Base-by-base conservation (phyloP, 2,888 invertebrate genomes). In the Gymnoscelis rufifasciata region DNA sequence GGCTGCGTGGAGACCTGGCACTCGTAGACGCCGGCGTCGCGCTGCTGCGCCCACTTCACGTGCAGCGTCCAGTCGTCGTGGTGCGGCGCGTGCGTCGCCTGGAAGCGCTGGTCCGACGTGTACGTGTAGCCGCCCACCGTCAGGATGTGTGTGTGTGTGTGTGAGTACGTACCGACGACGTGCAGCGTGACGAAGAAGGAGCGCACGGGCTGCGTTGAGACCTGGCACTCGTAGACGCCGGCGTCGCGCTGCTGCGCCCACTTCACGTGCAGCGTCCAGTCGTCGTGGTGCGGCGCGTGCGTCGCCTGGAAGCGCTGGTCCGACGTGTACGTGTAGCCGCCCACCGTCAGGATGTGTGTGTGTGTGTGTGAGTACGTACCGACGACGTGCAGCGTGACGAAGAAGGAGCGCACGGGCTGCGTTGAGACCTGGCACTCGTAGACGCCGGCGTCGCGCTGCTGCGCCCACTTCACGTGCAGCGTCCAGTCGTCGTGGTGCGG, bases 351-450 rank as follows among this genome's bases (percentile, higher is more conserved):
- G 23, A 23, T 23, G 23, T 4, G 23, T 23, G 23, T 23, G 23
- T 3, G 4, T 6, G 23, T 23, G 23, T 23, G 28, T 28, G 5
- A 2, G 26, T 14, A 92, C 96, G 93, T 78, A 97, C 97, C 96
- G 62, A 97, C 95, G 62, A 97, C 95, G 74, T 94, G 95, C 63
- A 97, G 90, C 71, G 93, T 93, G 74, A 96, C 95, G 74, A 95
- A 95, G 89, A 94, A 95, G 70, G 94, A 94, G 68, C 94, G 92
- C 67, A 96, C 93, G 4, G 97, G 97, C 78, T 96, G 95, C 52
- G 96, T 96, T 74, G 95, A 96, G 71, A 97, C 95, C 90, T 97
- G 97, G 88, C 97, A 97, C 89, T 97, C 97, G 89, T 97, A 97
- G 64, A 95, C 88, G 55, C 95, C 95, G 54, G 95, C 94, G 86